A percentile compares a stretch with the other conserved stretches of the same genome.
Conservation (phyloP, 2,113 vertebrate species). For the Paedocypris sp. region DNA sequence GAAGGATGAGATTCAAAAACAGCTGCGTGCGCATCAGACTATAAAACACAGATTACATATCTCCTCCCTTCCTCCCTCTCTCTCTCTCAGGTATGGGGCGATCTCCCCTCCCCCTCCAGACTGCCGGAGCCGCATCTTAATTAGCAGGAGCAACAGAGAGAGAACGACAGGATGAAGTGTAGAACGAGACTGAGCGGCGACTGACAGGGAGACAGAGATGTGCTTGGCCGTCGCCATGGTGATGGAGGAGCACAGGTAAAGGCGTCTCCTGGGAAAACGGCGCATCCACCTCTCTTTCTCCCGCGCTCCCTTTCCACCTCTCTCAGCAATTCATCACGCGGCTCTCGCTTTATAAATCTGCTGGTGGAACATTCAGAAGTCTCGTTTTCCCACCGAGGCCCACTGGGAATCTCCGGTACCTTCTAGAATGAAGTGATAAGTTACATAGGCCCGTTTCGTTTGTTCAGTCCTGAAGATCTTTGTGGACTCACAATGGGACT, state of each 20-base stretch:
- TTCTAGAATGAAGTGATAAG: too few species aligned
- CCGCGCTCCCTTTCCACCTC: slow-evolving; percentile 1
- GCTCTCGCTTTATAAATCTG: too few species aligned
- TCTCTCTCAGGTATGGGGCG: slow-evolving; percentile 32
- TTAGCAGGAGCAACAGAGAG: slow-evolving; percentile 12
- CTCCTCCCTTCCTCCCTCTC: background rate
- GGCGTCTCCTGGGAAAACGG: slow-evolving; percentile 34
- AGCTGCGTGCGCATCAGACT: background rate
- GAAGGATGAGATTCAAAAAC: too few species aligned
- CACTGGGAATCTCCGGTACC: too few species aligned
- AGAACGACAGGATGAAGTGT: slow-evolving; percentile 8
- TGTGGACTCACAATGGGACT: background rate
- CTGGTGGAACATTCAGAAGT: too few species aligned
- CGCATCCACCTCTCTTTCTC: slow-evolving; percentile 22
- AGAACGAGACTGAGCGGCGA: slow-evolving; percentile 1
- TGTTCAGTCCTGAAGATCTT: too few species aligned
- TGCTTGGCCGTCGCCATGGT: slow-evolving; percentile 33
- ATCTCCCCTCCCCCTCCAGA: slow-evolving; percentile 33
- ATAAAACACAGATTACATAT: slow-evolving; percentile 21
- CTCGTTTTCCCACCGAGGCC: too few species aligned
- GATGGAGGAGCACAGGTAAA: slow-evolving; percentile 33
- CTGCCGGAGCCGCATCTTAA: slow-evolving; percentile 28
- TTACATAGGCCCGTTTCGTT: too few species aligned
- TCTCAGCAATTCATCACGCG: slow-evolving; percentile 1
- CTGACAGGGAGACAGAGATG: slow-evolving; percentile 28